These are phyloP conservation scores for Gasterosteus nipponicus DNA, from an alignment of 2,113 vertebrate species.

Conservation along the genomic window DNA sequence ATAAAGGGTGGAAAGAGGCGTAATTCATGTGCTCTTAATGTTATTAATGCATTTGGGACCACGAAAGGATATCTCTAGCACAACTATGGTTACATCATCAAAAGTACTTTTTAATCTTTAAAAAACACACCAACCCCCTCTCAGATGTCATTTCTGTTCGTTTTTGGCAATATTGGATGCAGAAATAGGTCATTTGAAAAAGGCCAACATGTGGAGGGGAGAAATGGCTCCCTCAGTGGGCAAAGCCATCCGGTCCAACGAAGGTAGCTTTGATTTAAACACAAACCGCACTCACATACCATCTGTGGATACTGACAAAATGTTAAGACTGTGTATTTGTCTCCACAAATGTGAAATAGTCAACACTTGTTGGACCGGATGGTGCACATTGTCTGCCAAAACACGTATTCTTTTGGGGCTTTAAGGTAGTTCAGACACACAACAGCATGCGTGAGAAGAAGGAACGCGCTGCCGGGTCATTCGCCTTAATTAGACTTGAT, in stretches of 20 bases:
- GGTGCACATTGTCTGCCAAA: background rate
- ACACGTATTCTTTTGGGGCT: no score
- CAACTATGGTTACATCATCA: background rate
- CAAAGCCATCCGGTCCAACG: background rate
- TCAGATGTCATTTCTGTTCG: background rate
- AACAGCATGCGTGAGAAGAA: background rate
- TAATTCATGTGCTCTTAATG: background rate
- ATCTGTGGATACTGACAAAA: background rate
- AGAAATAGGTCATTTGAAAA: background rate
- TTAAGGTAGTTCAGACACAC: background rate
- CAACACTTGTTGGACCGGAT: background rate
- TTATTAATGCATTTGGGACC: background rate
- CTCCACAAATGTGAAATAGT: background rate
- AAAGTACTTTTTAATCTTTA: background rate
- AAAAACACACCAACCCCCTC: background rate
- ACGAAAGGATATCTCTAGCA: background rate
- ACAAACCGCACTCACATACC: no score
- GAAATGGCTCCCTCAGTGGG: background rate
- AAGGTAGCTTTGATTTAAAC: background rate
- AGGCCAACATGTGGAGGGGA: background rate
- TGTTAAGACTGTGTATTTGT: background rate
- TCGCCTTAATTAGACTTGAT: background rate
- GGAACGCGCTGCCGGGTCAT: background rate
- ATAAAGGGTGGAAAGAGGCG: no score
- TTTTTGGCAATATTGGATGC: background rate